Evolutionary conservation across 2,797 vertebrate genomes (phyloP), one percentile per base, ranked within the genome.

Genomic region (Tachyglossus aculeatus): DNA sequence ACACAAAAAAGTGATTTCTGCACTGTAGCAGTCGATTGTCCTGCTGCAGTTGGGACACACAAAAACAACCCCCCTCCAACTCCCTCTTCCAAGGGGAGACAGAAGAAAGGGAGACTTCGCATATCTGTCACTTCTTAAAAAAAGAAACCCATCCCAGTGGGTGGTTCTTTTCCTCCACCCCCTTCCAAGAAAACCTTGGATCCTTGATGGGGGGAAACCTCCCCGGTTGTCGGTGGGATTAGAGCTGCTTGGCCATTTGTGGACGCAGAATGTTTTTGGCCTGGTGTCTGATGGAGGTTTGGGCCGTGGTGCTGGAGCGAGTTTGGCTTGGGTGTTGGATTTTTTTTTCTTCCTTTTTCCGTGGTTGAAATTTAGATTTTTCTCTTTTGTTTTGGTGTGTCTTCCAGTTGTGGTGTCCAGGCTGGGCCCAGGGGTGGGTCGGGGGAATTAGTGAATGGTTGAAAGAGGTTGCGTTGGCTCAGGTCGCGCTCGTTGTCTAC

Each of bases 61-160:
- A 79, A 83, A 84, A 85, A 85, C 80, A 87, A 76, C 78, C 82
- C 77, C 80, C 85, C n/a, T n/a, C n/a, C n/a, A n/a, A n/a, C n/a
- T n/a, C n/a, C n/a, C n/a, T 80, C 76, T 55, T 75, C 78, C 85
- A 81, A 15, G 65, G 70, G 79, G 77, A 82, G 56, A 82, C 71
- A 77, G 78, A 64, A 72, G 80, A 78, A 64, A 84, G 79, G 84
- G 70, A 45, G 75, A 80, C 69, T 85, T 80, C 77, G 81, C 80
- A 27, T 81, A 65, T 77, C 66, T 88, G 81, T 83, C 84, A 81
- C 58, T 85, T 57, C 85, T 29, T 52, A n/a, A 65, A 79, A n/a
- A n/a, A n/a, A n/a, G n/a, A n/a, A n/a, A n/a, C 73, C 71, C 60
- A 64, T 59, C 64, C 66, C 56, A 65, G 75, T 40, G 63, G 67